Percentiles rank a stretch among this genome's conserved stretches.
These are phyloP conservation scores for Chromobotia macracanthus DNA, from an alignment of 2,797 vertebrate genomes.

Conservation along the genomic window DNA sequence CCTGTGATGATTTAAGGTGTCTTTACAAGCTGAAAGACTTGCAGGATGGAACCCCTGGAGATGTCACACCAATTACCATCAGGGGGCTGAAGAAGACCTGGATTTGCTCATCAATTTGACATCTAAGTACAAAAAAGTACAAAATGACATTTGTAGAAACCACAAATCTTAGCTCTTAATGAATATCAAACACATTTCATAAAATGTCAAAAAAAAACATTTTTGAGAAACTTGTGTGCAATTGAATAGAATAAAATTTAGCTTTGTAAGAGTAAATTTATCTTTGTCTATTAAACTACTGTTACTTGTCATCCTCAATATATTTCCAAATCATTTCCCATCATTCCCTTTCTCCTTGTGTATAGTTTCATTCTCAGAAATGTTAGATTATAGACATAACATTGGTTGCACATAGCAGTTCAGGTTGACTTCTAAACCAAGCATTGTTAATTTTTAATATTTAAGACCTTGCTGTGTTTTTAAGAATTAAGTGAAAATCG, in stretches of 20 bases:
- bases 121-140: constrained; percentile 19
- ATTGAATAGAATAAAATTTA: neutral
- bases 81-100: constrained; percentile 28
- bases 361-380: neutral
- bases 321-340: neutral
- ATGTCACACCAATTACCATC: constrained; percentile 43
- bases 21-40: constrained; percentile 24
- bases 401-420: neutral
- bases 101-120: constrained; percentile 10
- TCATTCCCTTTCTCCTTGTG: neutral
- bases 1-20: constrained; percentile 42
- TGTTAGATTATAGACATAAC: no score
- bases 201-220: no score
- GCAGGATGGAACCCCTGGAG: constrained; percentile 29
- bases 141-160: constrained; percentile 13
- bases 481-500: no score
- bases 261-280: neutral
- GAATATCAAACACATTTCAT: neutral
- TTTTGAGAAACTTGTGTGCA: neutral
- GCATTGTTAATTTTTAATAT: no score
- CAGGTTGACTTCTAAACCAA: neutral
- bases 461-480: neutral
- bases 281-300: neutral
- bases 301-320: no score
- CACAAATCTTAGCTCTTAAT: neutral